Evolutionary conservation across 1,140 invertebrate genomes (phyloP).

Genomic region (Drosophila arawakana): DNA sequence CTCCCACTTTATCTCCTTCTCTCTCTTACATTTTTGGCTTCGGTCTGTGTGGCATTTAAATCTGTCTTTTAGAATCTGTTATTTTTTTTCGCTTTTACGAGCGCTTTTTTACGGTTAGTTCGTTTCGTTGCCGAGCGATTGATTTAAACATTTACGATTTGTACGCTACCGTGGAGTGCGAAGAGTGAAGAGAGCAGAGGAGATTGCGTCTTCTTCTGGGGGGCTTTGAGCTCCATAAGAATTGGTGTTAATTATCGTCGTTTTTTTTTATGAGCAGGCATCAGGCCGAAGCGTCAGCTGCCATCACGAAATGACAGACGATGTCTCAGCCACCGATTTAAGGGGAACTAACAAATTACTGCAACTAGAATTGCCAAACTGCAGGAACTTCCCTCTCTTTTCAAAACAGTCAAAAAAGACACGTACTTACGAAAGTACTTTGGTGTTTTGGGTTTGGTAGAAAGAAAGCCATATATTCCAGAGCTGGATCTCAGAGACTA

Average conservation of each 20-base stretch:
- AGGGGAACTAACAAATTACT: constrained; percentile 30
- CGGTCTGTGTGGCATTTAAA: constrained; percentile 71
- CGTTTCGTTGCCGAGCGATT: constrained; percentile 59
- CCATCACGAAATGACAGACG: constrained; percentile 27
- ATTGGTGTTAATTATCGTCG: constrained; percentile 53
- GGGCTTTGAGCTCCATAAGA: constrained; percentile 14
- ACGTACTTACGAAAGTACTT: too few relatives aligned
- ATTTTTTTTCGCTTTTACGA: constrained; percentile 62
- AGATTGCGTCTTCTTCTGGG: not conserved
- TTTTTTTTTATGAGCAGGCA: constrained; percentile 17
- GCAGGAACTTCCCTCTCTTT: constrained; percentile 4
- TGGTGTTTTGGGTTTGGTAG: too few relatives aligned
- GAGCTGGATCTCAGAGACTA: too few relatives aligned
- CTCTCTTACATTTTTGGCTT: constrained; percentile 11
- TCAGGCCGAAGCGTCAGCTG: constrained; percentile 36
- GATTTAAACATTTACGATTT: constrained; percentile 58
- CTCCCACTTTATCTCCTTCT: constrained; percentile 7
- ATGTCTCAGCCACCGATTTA: constrained; percentile 15
- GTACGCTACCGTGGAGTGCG: constrained; percentile 10
- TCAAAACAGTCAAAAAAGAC: too few relatives aligned
- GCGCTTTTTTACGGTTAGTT: constrained; percentile 70
- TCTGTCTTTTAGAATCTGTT: constrained; percentile 34
- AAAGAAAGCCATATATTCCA: too few relatives aligned
- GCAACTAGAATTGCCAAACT: constrained; percentile 21
- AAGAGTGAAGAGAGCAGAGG: not conserved